Percentiles rank a stretch among this genome's conserved stretches.
These are phyloP conservation scores for Mobula birostris DNA, from an alignment of 2,113 vertebrate genomes.

Conservation along the genomic window DNA sequence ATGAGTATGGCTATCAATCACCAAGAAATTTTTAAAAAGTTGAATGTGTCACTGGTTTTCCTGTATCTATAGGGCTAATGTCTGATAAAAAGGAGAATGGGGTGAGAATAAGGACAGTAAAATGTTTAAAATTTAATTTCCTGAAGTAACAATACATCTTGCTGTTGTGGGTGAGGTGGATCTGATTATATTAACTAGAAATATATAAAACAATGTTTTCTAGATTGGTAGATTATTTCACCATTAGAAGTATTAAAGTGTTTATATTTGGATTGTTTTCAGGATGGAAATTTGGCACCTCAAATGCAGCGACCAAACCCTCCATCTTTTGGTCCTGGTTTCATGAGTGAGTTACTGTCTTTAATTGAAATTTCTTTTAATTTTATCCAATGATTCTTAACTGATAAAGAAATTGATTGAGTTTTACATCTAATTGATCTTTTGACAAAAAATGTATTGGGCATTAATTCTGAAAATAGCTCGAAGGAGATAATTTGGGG, in stretches of 20 bases:
- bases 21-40: neutral
- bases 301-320: conserved; percentile 81
- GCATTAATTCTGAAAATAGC: neutral
- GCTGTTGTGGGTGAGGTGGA: neutral
- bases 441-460: neutral
- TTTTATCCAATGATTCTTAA: neutral
- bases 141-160: neutral
- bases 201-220: neutral
- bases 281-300: conserved; percentile 79
- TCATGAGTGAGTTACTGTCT: conserved; percentile 80
- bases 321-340: conserved; percentile 81
- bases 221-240: neutral
- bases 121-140: neutral
- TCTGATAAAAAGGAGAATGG: neutral
- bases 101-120: neutral
- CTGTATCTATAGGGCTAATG: neutral
- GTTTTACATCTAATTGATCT: conserved; percentile 37
- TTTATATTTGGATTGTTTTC: conserved; percentile 44
- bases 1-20: neutral
- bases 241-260: neutral
- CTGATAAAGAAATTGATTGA: neutral
- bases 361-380: conserved; percentile 40
- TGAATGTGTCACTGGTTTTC: neutral
- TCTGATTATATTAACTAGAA: neutral
- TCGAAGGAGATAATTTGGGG: neutral